Percentiles rank a stretch among this genome's conserved stretches.
Conservation (phyloP, 1,140 invertebrate species). For the Drosophila yakuba region DNA sequence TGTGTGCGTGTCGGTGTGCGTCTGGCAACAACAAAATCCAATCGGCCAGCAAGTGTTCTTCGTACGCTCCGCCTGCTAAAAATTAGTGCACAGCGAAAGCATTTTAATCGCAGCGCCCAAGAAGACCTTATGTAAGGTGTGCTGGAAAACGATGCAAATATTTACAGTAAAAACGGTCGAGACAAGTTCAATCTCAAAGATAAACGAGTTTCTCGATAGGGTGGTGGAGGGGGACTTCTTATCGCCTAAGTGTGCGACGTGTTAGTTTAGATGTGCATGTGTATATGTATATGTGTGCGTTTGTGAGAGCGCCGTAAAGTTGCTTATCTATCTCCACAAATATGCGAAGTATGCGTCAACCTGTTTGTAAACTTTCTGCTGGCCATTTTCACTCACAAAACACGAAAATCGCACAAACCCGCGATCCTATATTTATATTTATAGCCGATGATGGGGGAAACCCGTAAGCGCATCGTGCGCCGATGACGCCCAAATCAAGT, state of each 20-base stretch:
- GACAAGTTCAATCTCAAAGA: slow-evolving; percentile 57
- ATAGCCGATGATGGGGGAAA: slow-evolving; percentile 34
- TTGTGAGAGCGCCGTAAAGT: slow-evolving; percentile 27
- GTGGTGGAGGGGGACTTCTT: slow-evolving; percentile 22
- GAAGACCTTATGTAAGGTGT: slow-evolving; percentile 53
- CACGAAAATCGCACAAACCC: slow-evolving; percentile 31
- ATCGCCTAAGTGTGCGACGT: slow-evolving; percentile 41
- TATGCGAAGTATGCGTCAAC: slow-evolving; percentile 82
- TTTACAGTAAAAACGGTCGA: slow-evolving; percentile 17
- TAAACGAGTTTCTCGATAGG: slow-evolving; percentile 49
- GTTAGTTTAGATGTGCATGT: slow-evolving; percentile 18
- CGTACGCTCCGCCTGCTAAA: slow-evolving; percentile 51
- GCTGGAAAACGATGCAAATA: slow-evolving; percentile 43
- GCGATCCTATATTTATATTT: slow-evolving; percentile 27
- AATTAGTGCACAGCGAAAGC: slow-evolving; percentile 53
- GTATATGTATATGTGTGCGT: slow-evolving; percentile 13
- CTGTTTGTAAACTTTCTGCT: slow-evolving; percentile 81
- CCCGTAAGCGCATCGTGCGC: slow-evolving; percentile 30
- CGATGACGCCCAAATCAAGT: slow-evolving; percentile 41
- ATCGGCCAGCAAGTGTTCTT: slow-evolving; percentile 44
- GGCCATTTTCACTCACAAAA: slow-evolving; percentile 62
- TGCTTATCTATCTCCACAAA: slow-evolving; percentile 79
- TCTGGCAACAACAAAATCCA: slow-evolving; percentile 52
- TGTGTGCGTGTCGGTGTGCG: slow-evolving; percentile 20
- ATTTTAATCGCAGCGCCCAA: slow-evolving; percentile 28